Evolutionary conservation across 2,888 invertebrate species (phyloP).

Genomic region (Reticulitermes lucifugus): DNA sequence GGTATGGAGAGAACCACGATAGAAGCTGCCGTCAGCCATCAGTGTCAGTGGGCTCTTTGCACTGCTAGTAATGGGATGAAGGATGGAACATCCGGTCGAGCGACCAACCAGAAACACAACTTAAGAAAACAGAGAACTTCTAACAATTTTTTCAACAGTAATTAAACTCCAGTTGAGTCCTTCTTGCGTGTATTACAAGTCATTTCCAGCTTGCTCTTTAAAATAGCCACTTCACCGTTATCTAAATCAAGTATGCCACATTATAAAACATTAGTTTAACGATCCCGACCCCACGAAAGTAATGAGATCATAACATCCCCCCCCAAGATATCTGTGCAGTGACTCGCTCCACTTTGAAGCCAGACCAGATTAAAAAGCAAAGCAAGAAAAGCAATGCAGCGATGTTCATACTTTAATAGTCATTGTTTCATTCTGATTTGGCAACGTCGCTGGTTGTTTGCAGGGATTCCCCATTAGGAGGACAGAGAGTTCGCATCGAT

Average conservation of each 20-base stretch:
- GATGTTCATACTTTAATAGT: conserved; percentile 24
- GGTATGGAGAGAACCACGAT: no score
- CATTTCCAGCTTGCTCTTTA: not conserved
- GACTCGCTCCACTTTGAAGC: not conserved
- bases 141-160: no score
- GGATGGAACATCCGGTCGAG: no score
- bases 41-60: no score
- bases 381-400: not conserved
- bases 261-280: conserved; percentile 16
- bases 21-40: no score
- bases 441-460: conserved; percentile 50
- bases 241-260: conserved; percentile 13
- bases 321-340: not conserved
- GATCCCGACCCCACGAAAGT: not conserved
- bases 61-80: no score
- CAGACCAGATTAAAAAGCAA: not conserved
- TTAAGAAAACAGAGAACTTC: not conserved
- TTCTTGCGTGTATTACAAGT: not conserved
- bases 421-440: conserved; percentile 42
- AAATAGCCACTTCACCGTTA: conserved; percentile 11
- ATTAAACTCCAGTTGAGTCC: no score
- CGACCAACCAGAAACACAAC: no score
- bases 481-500: conserved; percentile 51
- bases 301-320: not conserved
- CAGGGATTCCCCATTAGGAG: conserved; percentile 53